phyloP scores from a whole-genome alignment of 2,888 invertebrate genomes.

The Baccha elongata region DNA sequence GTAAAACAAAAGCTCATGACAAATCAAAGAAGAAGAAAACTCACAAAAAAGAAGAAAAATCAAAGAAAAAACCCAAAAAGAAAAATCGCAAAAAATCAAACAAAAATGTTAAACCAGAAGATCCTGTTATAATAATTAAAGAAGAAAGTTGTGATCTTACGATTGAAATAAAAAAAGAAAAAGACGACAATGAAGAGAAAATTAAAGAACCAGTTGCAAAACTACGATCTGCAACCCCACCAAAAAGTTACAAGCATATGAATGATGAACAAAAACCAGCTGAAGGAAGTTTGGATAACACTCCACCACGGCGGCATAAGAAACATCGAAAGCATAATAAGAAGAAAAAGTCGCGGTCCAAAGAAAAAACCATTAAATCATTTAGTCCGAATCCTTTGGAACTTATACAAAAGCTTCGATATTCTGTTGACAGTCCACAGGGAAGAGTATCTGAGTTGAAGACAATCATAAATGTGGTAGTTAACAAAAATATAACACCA shows the following conservation, averaged over 20 bases:
- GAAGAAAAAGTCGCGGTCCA: conserved; percentile 12
- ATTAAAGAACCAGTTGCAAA: conserved; percentile 3
- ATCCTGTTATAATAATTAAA: background rate
- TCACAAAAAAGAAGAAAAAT: conserved; percentile 31
- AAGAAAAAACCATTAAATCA: conserved; percentile 7
- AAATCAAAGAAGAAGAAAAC: conserved; percentile 51
- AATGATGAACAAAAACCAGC: conserved; percentile 32
- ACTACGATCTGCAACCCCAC: conserved; percentile 42
- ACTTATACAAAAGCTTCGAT: conserved; percentile 53
- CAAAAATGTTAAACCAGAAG: background rate
- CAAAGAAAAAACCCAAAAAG: conserved; percentile 39
- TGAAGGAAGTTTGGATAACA: background rate
- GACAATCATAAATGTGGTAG: conserved; percentile 59
- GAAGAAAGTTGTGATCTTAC: background rate
- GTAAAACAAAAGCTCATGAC: conserved; percentile 48
- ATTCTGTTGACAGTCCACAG: conserved; percentile 44
- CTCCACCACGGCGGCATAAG: conserved; percentile 18
- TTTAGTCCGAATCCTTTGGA: conserved; percentile 63
- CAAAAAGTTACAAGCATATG: conserved; percentile 66
- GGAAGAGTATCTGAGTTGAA: conserved; percentile 56
- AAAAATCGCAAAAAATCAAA: background rate
- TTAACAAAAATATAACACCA: conserved; percentile 4
- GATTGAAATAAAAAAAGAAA: conserved; percentile 29
- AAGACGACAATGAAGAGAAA: conserved; percentile 32
- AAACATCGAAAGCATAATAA: conserved; percentile 50